Conservation (phyloP, 2,888 invertebrate genomes). For the Mesodorylaimus sp. region DNA sequence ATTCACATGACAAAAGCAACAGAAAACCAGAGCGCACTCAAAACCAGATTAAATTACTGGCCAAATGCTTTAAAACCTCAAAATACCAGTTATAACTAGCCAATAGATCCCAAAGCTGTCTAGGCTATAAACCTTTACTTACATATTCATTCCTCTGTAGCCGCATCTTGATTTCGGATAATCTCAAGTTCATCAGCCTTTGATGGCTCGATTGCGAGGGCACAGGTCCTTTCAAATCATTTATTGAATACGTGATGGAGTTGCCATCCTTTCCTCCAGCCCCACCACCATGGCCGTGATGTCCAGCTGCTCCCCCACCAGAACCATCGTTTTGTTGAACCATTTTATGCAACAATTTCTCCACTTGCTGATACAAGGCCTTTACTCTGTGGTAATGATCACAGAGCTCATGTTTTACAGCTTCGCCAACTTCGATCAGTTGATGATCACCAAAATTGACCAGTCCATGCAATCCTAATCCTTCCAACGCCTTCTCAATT, state of each 20-base stretch:
- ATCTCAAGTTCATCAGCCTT: conserved; percentile 28
- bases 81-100: no score
- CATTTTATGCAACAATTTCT: conserved; percentile 24
- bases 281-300: no score
- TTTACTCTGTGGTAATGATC: conserved; percentile 27
- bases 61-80: no score
- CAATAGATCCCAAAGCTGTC: no score
- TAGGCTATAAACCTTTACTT: no score
- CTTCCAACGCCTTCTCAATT: conserved; percentile 24
- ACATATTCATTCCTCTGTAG: conserved; percentile 31
- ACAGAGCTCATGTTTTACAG: conserved; percentile 29
- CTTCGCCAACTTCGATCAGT: conserved; percentile 29
- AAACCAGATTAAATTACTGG: no score
- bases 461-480: conserved; percentile 31
- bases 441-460: conserved; percentile 27
- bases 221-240: conserved; percentile 8
- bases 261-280: background rate
- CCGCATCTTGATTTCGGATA: conserved; percentile 30
- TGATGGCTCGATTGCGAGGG: conserved; percentile 31
- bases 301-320: no score
- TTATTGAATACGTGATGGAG: background rate
- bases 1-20: no score
- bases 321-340: no score
- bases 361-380: conserved; percentile 24
- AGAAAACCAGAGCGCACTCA: no score